These are phyloP conservation scores for Eubasilissa regina DNA, from an alignment of 1,140 invertebrate species.

Conservation along the genomic window DNA sequence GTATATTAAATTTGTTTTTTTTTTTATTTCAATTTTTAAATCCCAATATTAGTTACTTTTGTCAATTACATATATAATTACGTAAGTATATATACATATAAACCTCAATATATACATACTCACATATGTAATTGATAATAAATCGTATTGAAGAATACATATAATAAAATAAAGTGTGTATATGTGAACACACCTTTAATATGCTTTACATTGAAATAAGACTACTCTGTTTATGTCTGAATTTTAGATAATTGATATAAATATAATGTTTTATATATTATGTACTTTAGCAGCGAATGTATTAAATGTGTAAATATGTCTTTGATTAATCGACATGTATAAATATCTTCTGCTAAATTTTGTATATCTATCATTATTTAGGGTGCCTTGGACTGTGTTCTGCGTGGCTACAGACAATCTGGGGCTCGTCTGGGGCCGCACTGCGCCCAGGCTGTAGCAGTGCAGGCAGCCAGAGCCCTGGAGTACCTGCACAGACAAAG, in stretches of 20 bases:
- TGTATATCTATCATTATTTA: conserved; percentile 62
- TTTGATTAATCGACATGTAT: conserved; percentile 3
- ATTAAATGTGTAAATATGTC: too few species aligned
- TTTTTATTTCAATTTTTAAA: neutral
- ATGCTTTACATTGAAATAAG: too few species aligned
- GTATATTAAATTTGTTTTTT: too few species aligned
- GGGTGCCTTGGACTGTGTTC: conserved; percentile 88
- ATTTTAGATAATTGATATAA: too few species aligned
- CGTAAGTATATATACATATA: conserved; percentile 8
- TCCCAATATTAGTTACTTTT: neutral
- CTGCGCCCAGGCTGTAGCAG: conserved; percentile 87
- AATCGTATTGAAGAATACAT: too few species aligned
- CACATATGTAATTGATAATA: too few species aligned
- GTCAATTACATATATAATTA: neutral
- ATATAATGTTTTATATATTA: too few species aligned
- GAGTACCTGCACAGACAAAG: conserved; percentile 96
- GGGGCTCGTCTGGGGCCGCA: conserved; percentile 86
- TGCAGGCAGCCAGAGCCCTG: conserved; percentile 94
- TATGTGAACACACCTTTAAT: too few species aligned
- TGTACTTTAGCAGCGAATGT: too few species aligned
- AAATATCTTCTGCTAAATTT: conserved; percentile 25
- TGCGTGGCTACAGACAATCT: conserved; percentile 87
- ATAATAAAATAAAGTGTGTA: too few species aligned
- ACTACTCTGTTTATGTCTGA: too few species aligned
- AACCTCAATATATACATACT: too few species aligned